Percentiles rank a stretch among this genome's conserved stretches.
phyloP scores from a whole-genome alignment of 2,888 invertebrate species.

The Fragum whitleyi region DNA sequence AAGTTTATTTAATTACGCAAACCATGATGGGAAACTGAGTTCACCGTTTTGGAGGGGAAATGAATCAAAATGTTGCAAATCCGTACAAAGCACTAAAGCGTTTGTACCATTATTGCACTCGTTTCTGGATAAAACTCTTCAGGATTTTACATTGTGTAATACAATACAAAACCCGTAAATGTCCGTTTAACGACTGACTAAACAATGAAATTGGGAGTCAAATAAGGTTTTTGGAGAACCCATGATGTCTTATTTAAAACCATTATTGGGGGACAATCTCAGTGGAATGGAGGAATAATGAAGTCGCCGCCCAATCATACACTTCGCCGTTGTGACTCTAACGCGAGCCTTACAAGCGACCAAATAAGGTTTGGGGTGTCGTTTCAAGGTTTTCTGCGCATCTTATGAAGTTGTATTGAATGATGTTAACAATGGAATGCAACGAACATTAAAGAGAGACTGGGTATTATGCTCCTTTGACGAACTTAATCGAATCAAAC shows the following conservation, averaged over 20 bases:
- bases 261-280: conserved; percentile 30
- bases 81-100: background rate
- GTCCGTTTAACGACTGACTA: conserved; percentile 4
- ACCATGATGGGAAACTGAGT: conserved; percentile 18
- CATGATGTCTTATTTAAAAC: conserved; percentile 27
- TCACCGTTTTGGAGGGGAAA: background rate
- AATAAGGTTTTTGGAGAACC: conserved; percentile 4
- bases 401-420: conserved; percentile 37
- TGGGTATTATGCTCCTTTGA: too few relatives aligned
- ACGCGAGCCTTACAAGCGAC: conserved; percentile 52
- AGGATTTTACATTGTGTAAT: background rate
- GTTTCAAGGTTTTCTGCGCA: conserved; percentile 60
- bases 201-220: conserved; percentile 11
- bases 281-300: conserved; percentile 59
- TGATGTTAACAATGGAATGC: background rate
- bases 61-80: background rate
- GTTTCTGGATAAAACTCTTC: background rate
- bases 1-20: conserved; percentile 30
- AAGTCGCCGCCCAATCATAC: conserved; percentile 63
- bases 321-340: conserved; percentile 41
- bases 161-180: conserved; percentile 11
- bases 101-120: background rate
- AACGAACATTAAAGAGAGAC: too few relatives aligned
- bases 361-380: conserved; percentile 59
- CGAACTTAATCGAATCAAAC: too few relatives aligned